Conservation (phyloP, 2,888 invertebrate genomes). For the Heterodera filipjevi region DNA sequence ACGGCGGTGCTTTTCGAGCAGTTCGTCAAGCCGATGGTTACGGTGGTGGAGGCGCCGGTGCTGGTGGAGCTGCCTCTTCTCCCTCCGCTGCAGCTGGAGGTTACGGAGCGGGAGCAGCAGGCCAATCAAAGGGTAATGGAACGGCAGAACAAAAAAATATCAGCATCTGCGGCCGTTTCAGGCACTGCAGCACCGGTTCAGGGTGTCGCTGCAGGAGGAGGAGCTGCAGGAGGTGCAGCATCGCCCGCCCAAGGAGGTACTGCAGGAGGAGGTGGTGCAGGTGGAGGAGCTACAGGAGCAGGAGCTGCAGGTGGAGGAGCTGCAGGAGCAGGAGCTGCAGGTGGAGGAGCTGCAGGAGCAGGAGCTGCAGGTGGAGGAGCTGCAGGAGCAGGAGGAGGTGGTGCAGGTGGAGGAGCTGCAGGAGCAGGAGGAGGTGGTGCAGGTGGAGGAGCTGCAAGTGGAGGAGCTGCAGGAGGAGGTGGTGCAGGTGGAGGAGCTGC, state of each 20-base stretch:
- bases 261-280: not conserved
- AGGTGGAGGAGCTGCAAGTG: too few species aligned
- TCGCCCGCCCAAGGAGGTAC: not conserved
- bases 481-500: not conserved
- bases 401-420: too few species aligned
- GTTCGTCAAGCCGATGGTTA: slow-evolving; percentile 9
- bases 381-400: not conserved
- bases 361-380: not conserved
- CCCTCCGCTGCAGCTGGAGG: not conserved
- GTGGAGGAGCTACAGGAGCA: not conserved
- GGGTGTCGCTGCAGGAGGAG: not conserved
- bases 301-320: not conserved
- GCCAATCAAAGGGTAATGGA: too few species aligned
- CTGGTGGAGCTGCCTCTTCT: not conserved
- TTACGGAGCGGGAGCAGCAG: not conserved
- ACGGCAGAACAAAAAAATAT: too few species aligned
- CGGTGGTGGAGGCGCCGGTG: not conserved
- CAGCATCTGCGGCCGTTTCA: too few species aligned
- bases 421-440: too few species aligned
- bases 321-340: not conserved
- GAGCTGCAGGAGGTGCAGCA: not conserved
- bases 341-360: too few species aligned
- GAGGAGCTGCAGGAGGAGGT: too few species aligned
- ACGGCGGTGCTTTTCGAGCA: not conserved
- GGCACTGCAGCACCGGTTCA: not conserved